Conservation (phyloP, 1,140 invertebrate species). For the Stegodyphus mimosarum region DNA sequence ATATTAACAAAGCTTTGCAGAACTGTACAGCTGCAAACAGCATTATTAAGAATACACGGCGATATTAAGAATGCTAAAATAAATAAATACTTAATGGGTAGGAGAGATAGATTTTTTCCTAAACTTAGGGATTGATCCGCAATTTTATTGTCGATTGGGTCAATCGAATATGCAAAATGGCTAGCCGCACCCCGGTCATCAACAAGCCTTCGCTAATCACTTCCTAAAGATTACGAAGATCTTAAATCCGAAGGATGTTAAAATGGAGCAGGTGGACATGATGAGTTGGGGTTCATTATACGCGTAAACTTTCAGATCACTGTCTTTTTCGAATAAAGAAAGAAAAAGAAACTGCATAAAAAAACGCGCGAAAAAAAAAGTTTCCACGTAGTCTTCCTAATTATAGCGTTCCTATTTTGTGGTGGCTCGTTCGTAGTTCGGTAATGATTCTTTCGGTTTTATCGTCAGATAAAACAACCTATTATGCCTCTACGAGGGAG, state of each 20-base stretch:
- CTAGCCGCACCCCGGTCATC: conserved; percentile 34
- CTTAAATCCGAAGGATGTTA: background rate
- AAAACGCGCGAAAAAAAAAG: conserved; percentile 23
- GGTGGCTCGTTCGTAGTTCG: conserved; percentile 4
- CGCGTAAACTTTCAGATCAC: conserved; percentile 51
- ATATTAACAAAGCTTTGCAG: too few species aligned
- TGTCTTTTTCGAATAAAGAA: conserved; percentile 34
- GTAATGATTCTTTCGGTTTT: conserved; percentile 42
- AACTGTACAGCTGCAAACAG: too few species aligned
- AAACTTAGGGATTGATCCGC: too few species aligned
- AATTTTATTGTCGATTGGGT: background rate
- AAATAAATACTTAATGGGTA: too few species aligned
- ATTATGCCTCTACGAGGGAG: conserved; percentile 56
- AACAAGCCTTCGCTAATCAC: conserved; percentile 39
- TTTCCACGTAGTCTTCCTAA: background rate
- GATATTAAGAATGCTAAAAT: too few species aligned
- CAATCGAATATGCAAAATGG: background rate
- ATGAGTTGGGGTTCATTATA: conserved; percentile 38
- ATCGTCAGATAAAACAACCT: conserved; percentile 58
- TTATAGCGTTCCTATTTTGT: conserved; percentile 21
- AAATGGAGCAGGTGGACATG: conserved; percentile 24
- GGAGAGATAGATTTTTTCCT: too few species aligned
- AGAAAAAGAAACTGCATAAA: background rate
- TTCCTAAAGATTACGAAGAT: conserved; percentile 20
- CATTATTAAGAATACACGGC: too few species aligned